Evolutionary conservation across 2,797 vertebrate species (phyloP).

Genomic region (Halcyon chelicuti): DNA sequence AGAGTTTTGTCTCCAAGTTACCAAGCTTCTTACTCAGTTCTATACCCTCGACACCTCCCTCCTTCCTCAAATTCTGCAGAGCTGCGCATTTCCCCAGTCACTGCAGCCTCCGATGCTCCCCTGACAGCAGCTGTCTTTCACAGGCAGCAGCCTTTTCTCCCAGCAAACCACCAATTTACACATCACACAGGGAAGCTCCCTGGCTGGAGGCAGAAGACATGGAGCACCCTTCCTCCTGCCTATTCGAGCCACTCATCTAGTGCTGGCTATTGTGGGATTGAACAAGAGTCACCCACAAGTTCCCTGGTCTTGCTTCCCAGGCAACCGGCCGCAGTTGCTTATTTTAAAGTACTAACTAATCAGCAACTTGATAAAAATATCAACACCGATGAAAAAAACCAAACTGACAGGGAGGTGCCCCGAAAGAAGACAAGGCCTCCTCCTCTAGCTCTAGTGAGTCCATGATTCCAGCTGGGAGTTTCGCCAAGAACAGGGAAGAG

Average conservation of each 20-base stretch:
- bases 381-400: neutral
- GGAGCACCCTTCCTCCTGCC: neutral
- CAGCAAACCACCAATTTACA: neutral
- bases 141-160: neutral
- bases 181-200: neutral
- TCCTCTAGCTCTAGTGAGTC: neutral
- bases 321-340: neutral
- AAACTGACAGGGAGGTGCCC: neutral
- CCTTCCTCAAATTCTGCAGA: neutral
- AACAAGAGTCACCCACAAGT: accelerated
- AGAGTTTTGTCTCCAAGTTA: neutral
- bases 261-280: accelerated
- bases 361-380: neutral
- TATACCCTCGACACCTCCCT: neutral
- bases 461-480: neutral
- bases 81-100: neutral
- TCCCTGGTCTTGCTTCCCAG: neutral
- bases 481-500: neutral
- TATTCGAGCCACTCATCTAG: neutral
- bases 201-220: neutral
- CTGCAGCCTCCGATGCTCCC: neutral
- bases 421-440: neutral
- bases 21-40: neutral
- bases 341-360: neutral
- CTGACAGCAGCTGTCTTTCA: neutral